Base-by-base conservation (phyloP, 2,797 vertebrate species). In the Sebastolobus altivelis region DNA sequence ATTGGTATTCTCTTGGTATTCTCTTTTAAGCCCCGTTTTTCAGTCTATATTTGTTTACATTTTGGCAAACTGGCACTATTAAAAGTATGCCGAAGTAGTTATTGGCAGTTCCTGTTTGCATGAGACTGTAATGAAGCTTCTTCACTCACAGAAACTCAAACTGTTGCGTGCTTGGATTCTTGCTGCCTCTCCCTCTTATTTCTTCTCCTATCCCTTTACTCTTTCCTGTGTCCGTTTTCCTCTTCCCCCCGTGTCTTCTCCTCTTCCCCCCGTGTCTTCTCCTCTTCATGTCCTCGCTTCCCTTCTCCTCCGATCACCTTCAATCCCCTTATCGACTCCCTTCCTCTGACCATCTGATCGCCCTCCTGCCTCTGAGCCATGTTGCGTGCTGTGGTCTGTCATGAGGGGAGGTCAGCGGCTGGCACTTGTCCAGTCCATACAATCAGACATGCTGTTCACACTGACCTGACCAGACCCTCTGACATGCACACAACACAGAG, bases 371-470 rank as follows among this genome's bases (percentile, higher is more conserved):
- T 85, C 81, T 1, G 73, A 86, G 79, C 80, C 63, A 8, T 6
- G 72, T 56, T 69, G 83, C 70, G 61, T 87, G 88, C 70, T 65
- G 71, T 13, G 72, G 29, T 58, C 75, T 83, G 75, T 81, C 86
- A 69, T 70, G 80, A 76, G 12, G 49, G 61, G 75, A 79, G 79
- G 91, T 81, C 84, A 84, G 80, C 8, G 75, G 74, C 73, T 87
- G 88, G 87, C 86, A 72, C 86, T 59, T 69, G 80, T 90, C 89
- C 72, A 85, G 84, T 83, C 77, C 66, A 80, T 78, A 78, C 84
- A 83, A 86, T 87, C 67, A 68, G 66, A 89, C 90, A 83, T 67
- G 81, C 62, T 89, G 89, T 82, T 91, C 46, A 52, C 77, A 56
- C 71, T 83, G 83, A 85, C 86, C 86, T 73, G 81, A 86, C 14